Evolutionary conservation across 2,797 vertebrate genomes (phyloP).

Genomic region (Selene dorsalis): DNA sequence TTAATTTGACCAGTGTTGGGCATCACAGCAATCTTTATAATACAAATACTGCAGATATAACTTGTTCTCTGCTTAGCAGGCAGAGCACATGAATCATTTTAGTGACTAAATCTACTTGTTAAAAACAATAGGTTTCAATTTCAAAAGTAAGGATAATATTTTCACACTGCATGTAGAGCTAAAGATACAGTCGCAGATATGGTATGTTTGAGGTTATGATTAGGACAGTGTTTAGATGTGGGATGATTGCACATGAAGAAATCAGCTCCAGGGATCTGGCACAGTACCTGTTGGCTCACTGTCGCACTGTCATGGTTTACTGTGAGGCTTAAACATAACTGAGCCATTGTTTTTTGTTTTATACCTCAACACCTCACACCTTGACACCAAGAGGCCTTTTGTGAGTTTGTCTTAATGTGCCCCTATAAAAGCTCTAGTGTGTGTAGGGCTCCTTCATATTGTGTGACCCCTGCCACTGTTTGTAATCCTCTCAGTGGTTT

Average conservation of each 20-base stretch:
- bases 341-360: neutral
- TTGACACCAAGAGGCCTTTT: neutral
- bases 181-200: neutral
- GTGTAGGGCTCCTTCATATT: neutral
- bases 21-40: neutral
- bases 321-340: no score
- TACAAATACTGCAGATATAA: neutral
- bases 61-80: neutral
- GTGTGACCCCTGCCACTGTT: conserved; percentile 26
- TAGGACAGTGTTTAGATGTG: neutral
- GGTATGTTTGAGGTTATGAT: neutral
- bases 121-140: neutral
- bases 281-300: no score
- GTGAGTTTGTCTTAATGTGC: neutral
- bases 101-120: neutral
- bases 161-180: neutral
- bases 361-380: neutral
- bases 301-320: no score
- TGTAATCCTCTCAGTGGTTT: conserved; percentile 59
- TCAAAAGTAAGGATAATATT: neutral
- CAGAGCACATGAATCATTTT: neutral
- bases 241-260: no score
- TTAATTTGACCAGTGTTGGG: conserved; percentile 10
- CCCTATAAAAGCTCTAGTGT: no score
- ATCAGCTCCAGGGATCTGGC: no score